Base-by-base conservation (phyloP, 2,797 vertebrate species). In the Pangasius macronema region DNA sequence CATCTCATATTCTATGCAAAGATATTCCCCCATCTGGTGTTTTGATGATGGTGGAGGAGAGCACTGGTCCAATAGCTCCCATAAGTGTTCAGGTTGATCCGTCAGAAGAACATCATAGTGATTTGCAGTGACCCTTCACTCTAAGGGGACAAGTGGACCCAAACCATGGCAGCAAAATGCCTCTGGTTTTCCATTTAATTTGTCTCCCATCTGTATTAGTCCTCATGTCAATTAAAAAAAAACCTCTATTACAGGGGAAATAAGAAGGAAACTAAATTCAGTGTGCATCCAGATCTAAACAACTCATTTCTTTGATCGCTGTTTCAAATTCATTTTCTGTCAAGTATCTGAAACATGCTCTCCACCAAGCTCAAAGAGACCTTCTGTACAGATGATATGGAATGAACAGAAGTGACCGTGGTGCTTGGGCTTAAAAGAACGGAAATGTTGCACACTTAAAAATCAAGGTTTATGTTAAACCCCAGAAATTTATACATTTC, bases 401-500 rank as follows among this genome's bases (percentile, higher is more conserved):
- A 73, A n/a, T 22, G 42, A 63, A 76, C 22, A 49, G 73, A 63
- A 55, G 46, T 24, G 30, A 61, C 68, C 3, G n/a, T 22, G 18
- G 33, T 53, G 42, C 67, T 33, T 57, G 39, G 18, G 87, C 22
- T 81, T 51, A 61, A 14, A 55, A 79, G 82, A 82, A 75, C 8
- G 22, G 83, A 85, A 73, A 51, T 30, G 75, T 81, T 80, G 77
- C 33, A 79, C 87, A 82, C 51, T 72, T 82, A 73, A 85, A 88
- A 73, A 76, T 70, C 86, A 20, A 63, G 65, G n/a, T 81, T 68
- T 85, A 70, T 55, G 68, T 85, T 85, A 85, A 73, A 88, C 55
- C 68, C 70, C 79, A 86, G 86, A 87, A 81, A 87, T 83, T 70
- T 10, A 70, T 67, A 85, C 83, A 83, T 85, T 90, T 90, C 89